Evolutionary conservation across 2,113 vertebrate genomes (phyloP), one percentile per base, ranked within the genome.

Genomic region (Calyptomena viridis): DNA sequence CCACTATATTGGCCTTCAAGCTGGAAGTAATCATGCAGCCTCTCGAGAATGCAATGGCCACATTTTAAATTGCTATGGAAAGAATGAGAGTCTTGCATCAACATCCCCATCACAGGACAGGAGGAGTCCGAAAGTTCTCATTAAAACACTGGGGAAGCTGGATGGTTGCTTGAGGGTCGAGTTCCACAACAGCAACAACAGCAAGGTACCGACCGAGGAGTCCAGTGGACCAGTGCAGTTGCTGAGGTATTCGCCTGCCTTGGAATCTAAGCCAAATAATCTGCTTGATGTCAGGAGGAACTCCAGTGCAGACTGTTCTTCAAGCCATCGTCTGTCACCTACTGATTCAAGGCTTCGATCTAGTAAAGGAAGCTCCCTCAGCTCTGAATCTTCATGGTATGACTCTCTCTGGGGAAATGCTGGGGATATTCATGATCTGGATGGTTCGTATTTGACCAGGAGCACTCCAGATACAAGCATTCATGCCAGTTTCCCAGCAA

Each of bases 301-400:
- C 46, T 97, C 97, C 64, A 84, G 95, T 4, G 53, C 97, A 20
- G 96, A 93, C 12, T 97, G 97, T 33, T 97, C 97, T 17, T 94
- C 96, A 80, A 97, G 97, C 73, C 96, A 92, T 92, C 31, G 97
- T 82, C 58, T 98, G 59, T 72, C 98, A 3, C 97, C 98, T 16
- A 95, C 98, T 4, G 98, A 98, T 90, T 98, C 98, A n/a, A 98
- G 96, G 23, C 98, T 98, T 83, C 98, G 98, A 74, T 99, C 98
- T 60, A 99, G 99, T 96, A 99, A 99, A 94, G 99, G 99, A 46
- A 99, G 99, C 96, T 99, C 99, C 0, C 97, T 99, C 68, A 99
- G 99, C 95, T 99, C 99, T 0, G 99, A 99, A 87, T 98, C 98
- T 17, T 99, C 99, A 9, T 99, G 99, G 99, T 99, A 99, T 35